Conservation (phyloP, 1,140 invertebrate genomes). For the Heliconius congener region DNA sequence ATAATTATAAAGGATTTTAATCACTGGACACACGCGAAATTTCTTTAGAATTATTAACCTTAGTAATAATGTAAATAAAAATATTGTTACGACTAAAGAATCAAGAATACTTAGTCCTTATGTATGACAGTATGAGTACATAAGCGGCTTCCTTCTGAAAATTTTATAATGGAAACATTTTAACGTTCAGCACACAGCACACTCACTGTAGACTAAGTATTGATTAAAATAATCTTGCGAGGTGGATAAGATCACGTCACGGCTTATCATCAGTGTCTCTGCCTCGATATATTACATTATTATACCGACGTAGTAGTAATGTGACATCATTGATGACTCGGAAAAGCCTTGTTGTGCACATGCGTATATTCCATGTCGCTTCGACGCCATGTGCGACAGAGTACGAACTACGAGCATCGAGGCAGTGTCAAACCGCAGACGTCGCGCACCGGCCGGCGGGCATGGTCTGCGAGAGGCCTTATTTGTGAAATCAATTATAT, state of each 20-base stretch:
- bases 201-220: not conserved
- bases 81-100: too few relatives aligned
- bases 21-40: too few relatives aligned
- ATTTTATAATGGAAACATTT: not conserved
- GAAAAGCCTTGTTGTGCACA: constrained; percentile 64
- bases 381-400: constrained; percentile 43
- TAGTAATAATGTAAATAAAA: too few relatives aligned
- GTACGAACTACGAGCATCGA: constrained; percentile 22
- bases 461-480: constrained; percentile 51
- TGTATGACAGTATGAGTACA: too few relatives aligned
- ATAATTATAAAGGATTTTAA: too few relatives aligned
- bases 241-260: constrained; percentile 22
- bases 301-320: constrained; percentile 38
- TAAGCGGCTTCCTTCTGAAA: not conserved
- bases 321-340: constrained; percentile 56
- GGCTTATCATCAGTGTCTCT: constrained; percentile 11
- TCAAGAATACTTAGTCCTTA: too few relatives aligned
- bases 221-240: not conserved
- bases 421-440: constrained; percentile 49
- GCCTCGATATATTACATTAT: not conserved
- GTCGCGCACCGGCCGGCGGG: constrained; percentile 58
- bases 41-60: too few relatives aligned
- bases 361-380: constrained; percentile 64
- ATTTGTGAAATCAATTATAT: constrained; percentile 11
- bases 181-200: not conserved